phyloP scores from a whole-genome alignment of 2,888 invertebrate genomes.

The Scrobipalpa atriplicella region DNA sequence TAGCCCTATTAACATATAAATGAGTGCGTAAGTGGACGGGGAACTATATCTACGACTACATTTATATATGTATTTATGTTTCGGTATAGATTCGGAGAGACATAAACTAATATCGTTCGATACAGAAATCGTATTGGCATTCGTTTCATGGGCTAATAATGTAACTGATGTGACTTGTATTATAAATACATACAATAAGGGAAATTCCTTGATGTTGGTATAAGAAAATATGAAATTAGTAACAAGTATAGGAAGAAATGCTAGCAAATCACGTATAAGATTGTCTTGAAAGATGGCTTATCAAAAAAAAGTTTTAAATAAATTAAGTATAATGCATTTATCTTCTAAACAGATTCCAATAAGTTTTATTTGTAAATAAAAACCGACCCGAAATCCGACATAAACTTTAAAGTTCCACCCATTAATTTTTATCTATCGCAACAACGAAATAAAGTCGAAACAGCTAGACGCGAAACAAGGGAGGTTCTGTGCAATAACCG shows the following conservation, averaged over 20 bases:
- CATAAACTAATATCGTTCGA: constrained; percentile 14
- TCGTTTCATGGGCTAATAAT: constrained; percentile 23
- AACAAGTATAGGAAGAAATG: background rate
- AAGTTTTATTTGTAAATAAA: constrained; percentile 6
- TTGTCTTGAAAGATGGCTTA: too few species aligned
- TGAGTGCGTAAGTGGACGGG: constrained; percentile 79
- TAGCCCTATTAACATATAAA: constrained; percentile 80
- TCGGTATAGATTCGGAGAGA: constrained; percentile 33
- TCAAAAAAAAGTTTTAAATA: too few species aligned
- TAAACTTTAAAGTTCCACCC: constrained; percentile 24
- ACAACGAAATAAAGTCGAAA: constrained; percentile 21
- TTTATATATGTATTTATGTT: constrained; percentile 50
- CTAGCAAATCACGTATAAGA: too few species aligned
- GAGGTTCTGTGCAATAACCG: constrained; percentile 78
- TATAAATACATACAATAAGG: background rate
- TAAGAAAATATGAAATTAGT: constrained; percentile 45
- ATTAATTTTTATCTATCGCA: constrained; percentile 25
- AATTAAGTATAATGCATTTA: too few species aligned
- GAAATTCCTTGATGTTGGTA: background rate
- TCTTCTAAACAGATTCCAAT: constrained; percentile 1
- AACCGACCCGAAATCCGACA: background rate
- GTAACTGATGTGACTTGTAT: background rate
- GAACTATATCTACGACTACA: constrained; percentile 52
- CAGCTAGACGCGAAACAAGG: constrained; percentile 48
- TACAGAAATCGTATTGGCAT: constrained; percentile 16